Evolutionary conservation across 2,797 vertebrate genomes (phyloP), one percentile per base, ranked within the genome.

Genomic region (Protonibea diacanthus): DNA sequence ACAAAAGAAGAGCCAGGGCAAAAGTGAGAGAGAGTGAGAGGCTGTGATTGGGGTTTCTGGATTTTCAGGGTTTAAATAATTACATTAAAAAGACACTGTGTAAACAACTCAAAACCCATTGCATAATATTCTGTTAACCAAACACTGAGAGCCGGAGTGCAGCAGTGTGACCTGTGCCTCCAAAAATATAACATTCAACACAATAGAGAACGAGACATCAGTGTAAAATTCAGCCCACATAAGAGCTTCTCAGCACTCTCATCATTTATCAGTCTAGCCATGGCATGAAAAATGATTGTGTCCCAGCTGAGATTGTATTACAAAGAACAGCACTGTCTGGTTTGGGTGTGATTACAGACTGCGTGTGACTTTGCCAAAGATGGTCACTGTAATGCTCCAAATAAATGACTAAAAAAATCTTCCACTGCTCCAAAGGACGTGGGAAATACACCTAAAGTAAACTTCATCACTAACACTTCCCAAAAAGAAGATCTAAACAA

Each of bases 231-330:
- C 3, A 69, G 23, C 23, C 14, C 1, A 1, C 60, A 53, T n/a
- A 25, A 20, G n/a, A 57, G 21, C 56, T 27, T 69, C 4, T 57
- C 25, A 52, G 23, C 14, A 29, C 15, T 21, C 14, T 17, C 29
- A 49, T 44, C 15, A 71, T 73, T 74, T 27, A 68, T 64, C 59
- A 82, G 42, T 66, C 45, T 38, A 38, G 52, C 6, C 40, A 40
- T 38, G 33, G 76, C 10, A 68, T 78, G 33, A 80, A 72, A 75
- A 57, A 74, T 45, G 29, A 64, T 65, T 42, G 55, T 45, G 57
- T 45, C 76, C 21, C 18, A 71, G 58, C 11, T 60, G 52, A 55
- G 25, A 57, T 58, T 44, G 8, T 64, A 62, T 76, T 69, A 74
- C 69, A 69, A 20, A 44, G 40, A 44, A 40, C 23, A 69, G 13